Conservation (phyloP, 2,113 vertebrate species). For the Sprattus sprattus region DNA sequence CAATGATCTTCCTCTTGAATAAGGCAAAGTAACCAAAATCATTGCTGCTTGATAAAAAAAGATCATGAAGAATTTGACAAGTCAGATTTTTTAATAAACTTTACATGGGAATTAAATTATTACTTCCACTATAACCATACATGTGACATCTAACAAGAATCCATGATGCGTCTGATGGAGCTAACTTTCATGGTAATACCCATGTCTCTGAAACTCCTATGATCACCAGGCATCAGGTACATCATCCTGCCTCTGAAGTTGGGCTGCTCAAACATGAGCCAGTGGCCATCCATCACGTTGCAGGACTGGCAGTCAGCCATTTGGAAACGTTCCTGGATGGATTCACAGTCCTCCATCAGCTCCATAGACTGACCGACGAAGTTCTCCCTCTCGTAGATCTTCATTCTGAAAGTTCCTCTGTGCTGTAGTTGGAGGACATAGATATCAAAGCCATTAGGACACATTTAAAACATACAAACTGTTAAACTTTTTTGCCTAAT, state of each 20-base stretch:
- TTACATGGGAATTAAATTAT: background rate
- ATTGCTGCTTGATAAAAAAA: background rate
- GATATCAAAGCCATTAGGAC: background rate
- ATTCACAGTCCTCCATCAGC: constrained; percentile 63
- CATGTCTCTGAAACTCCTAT: constrained; percentile 62
- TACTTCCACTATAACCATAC: background rate
- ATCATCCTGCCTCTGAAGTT: constrained; percentile 66
- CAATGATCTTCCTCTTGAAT: background rate
- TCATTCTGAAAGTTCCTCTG: constrained; percentile 50
- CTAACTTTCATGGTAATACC: constrained; percentile 52
- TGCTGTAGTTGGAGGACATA: constrained; percentile 8
- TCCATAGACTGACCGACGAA: constrained; percentile 58
- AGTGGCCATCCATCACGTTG: constrained; percentile 73
- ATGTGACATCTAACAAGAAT: constrained; percentile 45
- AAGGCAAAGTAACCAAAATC: background rate
- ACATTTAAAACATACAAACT: too few species aligned
- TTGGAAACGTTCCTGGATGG: constrained; percentile 60
- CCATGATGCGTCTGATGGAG: constrained; percentile 61
- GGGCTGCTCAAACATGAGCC: constrained; percentile 73
- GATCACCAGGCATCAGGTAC: constrained; percentile 67
- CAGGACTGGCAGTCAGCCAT: constrained; percentile 70
- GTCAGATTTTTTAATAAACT: background rate
- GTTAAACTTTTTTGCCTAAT: too few species aligned
- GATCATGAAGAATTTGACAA: background rate
- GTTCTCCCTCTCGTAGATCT: constrained; percentile 65